phyloP scores from a whole-genome alignment of 2,888 invertebrate species.

The Galerucella calmariensis region DNA sequence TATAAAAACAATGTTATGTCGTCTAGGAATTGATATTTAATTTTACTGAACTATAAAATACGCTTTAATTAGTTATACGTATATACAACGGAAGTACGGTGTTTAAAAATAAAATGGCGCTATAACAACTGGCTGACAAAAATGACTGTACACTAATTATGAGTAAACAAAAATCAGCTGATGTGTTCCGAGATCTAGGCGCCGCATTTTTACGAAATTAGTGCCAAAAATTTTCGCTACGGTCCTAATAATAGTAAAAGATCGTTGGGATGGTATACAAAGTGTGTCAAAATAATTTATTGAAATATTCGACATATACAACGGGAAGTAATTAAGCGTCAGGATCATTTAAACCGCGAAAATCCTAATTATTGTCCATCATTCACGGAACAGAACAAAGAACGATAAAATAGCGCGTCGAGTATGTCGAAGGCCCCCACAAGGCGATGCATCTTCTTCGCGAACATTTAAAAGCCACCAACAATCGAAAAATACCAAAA shows the following conservation, averaged over 20 bases:
- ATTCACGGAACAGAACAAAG: constrained; percentile 11
- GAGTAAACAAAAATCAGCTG: constrained; percentile 40
- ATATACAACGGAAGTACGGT: not conserved
- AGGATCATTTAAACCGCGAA: constrained; percentile 11
- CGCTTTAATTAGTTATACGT: not conserved
- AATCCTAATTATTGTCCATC: constrained; percentile 11
- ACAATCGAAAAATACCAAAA: constrained; percentile 26
- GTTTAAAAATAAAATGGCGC: constrained; percentile 38
- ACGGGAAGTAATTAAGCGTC: not conserved
- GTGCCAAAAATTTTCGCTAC: too few species aligned
- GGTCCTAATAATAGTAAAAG: too few species aligned
- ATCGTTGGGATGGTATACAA: too few species aligned
- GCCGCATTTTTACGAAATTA: too few species aligned
- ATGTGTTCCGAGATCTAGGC: constrained; percentile 8
- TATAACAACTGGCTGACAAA: constrained; percentile 31
- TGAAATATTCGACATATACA: not conserved
- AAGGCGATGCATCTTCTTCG: constrained; percentile 7
- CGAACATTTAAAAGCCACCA: constrained; percentile 17
- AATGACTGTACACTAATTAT: constrained; percentile 26
- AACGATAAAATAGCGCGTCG: not conserved
- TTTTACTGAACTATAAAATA: constrained; percentile 4
- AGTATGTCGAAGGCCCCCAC: constrained; percentile 8
- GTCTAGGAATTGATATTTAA: not conserved
- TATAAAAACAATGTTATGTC: too few species aligned
- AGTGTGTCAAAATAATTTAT: too few species aligned